These are phyloP conservation scores for Dendrolimus kikuchii DNA, from an alignment of 1,140 invertebrate genomes.

Conservation along the genomic window DNA sequence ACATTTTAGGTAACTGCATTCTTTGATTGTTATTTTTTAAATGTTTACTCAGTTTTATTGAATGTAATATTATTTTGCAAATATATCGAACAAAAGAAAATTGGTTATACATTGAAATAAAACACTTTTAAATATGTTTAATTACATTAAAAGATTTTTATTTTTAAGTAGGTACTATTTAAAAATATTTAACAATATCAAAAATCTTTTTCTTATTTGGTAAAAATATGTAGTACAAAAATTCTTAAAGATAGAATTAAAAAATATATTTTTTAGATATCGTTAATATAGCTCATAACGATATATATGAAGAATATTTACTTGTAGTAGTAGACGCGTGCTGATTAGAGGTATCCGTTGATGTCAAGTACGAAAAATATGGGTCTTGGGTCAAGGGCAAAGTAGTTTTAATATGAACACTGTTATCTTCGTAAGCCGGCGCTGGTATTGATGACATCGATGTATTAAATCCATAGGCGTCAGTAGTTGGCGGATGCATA, in stretches of 20 bases:
- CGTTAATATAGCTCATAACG: conserved; percentile 2
- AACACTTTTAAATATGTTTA: no score
- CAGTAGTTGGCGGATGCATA: conserved; percentile 35
- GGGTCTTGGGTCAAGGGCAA: conserved; percentile 42
- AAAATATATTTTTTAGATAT: background rate
- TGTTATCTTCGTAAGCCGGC: conserved; percentile 48
- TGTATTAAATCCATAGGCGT: conserved; percentile 38
- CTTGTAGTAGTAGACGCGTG: conserved; percentile 20
- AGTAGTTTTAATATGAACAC: conserved; percentile 27
- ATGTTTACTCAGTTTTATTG: no score
- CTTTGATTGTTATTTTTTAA: no score
- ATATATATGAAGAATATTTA: conserved; percentile 35
- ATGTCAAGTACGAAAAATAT: conserved; percentile 44
- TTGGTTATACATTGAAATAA: no score
- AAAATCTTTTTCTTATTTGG: no score
- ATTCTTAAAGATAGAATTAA: no score
- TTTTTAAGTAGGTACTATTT: background rate
- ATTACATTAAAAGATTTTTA: no score
- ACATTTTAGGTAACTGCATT: background rate
- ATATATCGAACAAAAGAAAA: no score
- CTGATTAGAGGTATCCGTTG: conserved; percentile 37
- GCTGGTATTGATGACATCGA: conserved; percentile 30
- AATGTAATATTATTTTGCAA: no score
- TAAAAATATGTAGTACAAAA: no score
- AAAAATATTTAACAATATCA: no score